Evolutionary conservation across 2,888 invertebrate genomes (phyloP).

Genomic region (Drosophila ezoana): DNA sequence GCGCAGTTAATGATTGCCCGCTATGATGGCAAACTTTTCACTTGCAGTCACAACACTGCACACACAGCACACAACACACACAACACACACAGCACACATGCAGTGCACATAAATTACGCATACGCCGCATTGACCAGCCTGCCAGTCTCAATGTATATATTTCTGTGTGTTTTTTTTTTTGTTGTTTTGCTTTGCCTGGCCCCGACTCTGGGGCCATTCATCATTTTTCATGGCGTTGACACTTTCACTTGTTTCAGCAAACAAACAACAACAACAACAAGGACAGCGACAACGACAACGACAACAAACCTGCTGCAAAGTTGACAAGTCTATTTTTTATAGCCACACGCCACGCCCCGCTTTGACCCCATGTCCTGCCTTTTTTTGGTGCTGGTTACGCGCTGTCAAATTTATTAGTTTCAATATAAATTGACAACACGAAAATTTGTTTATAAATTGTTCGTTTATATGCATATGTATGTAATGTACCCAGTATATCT

Average conservation of each 20-base stretch:
- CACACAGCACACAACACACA: conserved; percentile 1
- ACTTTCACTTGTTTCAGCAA: conserved; percentile 79
- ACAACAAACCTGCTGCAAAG: conserved; percentile 34
- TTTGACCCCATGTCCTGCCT: conserved; percentile 22
- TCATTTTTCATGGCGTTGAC: conserved; percentile 79
- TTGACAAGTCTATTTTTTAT: conserved; percentile 77
- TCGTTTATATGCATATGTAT: conserved; percentile 17
- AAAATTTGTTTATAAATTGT: conserved; percentile 69
- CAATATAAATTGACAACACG: conserved; percentile 75
- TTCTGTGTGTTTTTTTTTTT: conserved; percentile 6
- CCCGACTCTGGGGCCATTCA: conserved; percentile 68
- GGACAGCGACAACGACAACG: conserved; percentile 28
- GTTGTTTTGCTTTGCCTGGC: conserved; percentile 16
- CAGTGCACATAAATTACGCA: conserved; percentile 72
- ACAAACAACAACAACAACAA: conserved; percentile 32
- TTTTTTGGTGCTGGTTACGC: conserved; percentile 48
- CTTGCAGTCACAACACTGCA: conserved; percentile 51
- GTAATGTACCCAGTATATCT: conserved; percentile 18
- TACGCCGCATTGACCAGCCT: conserved; percentile 70
- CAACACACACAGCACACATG: conserved; percentile 11
- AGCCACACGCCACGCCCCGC: conserved; percentile 25
- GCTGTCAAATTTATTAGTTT: conserved; percentile 79
- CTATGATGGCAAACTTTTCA: conserved; percentile 51
- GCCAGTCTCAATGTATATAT: conserved; percentile 43
- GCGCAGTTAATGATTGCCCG: conserved; percentile 50